Conservation (phyloP, 2,888 invertebrate species). For the Willowsia nigromaculata region DNA sequence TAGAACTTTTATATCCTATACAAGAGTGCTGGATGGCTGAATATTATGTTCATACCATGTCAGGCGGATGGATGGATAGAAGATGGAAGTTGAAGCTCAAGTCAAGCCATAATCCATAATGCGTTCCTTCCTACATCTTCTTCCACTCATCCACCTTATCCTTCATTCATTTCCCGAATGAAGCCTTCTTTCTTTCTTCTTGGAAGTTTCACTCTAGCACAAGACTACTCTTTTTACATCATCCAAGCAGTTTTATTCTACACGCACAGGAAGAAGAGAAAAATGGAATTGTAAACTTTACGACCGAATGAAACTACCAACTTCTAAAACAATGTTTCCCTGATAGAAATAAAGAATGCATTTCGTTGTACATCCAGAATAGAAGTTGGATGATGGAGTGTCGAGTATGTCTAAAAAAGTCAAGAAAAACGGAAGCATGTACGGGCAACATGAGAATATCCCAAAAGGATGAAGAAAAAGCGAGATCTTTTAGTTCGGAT, state of each 20-base stretch:
- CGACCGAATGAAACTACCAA: background rate
- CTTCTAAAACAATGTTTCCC: background rate
- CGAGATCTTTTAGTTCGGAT: background rate
- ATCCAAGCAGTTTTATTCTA: background rate
- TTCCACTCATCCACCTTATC: background rate
- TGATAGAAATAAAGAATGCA: background rate
- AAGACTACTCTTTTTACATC: background rate
- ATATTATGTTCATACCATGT: background rate
- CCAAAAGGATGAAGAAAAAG: background rate
- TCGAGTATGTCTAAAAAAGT: background rate
- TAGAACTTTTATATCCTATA: background rate
- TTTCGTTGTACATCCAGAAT: background rate
- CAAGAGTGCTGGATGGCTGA: background rate
- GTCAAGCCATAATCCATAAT: constrained; percentile 37
- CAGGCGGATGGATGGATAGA: background rate
- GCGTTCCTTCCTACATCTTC: constrained; percentile 7
- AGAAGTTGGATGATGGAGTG: background rate
- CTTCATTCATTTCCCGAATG: background rate
- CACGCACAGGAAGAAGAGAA: constrained; percentile 11
- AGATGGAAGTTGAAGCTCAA: background rate
- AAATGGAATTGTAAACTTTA: constrained; percentile 17
- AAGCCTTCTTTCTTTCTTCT: background rate
- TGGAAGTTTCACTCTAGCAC: background rate
- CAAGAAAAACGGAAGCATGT: background rate
- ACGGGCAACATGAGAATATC: constrained; percentile 15